phyloP scores from a whole-genome alignment of 1,140 invertebrate species.

The Drosophila trapezifrons region DNA sequence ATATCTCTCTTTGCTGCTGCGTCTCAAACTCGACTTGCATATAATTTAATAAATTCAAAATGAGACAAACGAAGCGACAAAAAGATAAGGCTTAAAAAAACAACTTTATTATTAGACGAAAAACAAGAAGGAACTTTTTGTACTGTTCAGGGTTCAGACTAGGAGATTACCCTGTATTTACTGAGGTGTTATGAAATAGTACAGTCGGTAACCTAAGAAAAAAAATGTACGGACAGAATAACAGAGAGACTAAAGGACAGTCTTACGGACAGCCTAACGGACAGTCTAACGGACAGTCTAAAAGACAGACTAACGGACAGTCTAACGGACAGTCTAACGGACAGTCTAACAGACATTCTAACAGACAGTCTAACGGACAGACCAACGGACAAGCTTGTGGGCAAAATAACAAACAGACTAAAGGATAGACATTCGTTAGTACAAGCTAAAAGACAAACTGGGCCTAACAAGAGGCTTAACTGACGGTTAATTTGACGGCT shows the following conservation, averaged over 20 bases:
- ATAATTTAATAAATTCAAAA: constrained; percentile 77
- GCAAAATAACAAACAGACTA: no score
- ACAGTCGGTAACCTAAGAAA: background rate
- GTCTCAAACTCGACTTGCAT: constrained; percentile 26
- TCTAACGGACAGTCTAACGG: background rate
- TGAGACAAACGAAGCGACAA: constrained; percentile 57
- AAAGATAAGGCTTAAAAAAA: constrained; percentile 33
- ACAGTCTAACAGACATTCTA: background rate
- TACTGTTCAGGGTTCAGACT: background rate
- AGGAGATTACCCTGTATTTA: background rate
- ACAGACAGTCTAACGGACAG: background rate
- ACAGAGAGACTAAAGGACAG: no score
- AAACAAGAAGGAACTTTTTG: background rate
- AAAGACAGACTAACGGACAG: no score
- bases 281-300: no score
- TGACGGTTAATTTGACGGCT: background rate
- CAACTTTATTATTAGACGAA: constrained; percentile 68
- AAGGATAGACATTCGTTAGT: no score
- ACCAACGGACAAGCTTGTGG: background rate
- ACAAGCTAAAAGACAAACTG: no score
- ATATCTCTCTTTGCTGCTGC: constrained; percentile 10
- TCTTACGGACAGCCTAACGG: no score
- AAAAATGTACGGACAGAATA: background rate
- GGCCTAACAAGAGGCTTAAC: background rate
- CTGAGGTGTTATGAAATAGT: background rate